Conservation (phyloP, 2,113 vertebrate genomes). For the Galemys pyrenaicus region DNA sequence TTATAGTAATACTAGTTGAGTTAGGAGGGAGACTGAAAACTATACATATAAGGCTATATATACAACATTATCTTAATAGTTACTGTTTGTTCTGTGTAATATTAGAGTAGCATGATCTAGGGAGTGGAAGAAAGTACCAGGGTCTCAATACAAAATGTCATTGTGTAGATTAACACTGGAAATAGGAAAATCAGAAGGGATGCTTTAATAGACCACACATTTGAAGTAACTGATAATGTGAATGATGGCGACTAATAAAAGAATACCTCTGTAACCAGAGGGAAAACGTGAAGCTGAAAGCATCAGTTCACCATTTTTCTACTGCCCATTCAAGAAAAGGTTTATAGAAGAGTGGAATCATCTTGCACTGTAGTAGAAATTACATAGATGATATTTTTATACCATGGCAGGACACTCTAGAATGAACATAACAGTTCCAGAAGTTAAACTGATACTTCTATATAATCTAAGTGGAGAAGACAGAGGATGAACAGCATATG, state of each 20-base stretch:
- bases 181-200: background rate
- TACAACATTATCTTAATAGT: background rate
- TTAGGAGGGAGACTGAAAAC: background rate
- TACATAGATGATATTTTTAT: background rate
- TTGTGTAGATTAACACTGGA: background rate
- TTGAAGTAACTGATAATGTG: background rate
- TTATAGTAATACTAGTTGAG: background rate
- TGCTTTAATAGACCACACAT: background rate
- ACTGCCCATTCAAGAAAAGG: background rate
- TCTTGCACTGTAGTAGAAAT: background rate
- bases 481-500: background rate
- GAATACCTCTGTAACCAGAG: background rate
- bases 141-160: background rate
- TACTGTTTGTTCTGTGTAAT: background rate
- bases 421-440: background rate
- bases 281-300: background rate
- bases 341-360: background rate
- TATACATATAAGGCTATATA: background rate
- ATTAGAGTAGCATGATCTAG: background rate
- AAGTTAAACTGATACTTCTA: background rate
- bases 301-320: background rate
- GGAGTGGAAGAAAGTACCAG: background rate
- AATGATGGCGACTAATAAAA: background rate
- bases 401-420: background rate
- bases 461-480: background rate